A percentile compares a stretch with the other conserved stretches of the same genome.
Evolutionary conservation across 2,797 vertebrate species (phyloP).

Genomic region (Todus mexicanus): DNA sequence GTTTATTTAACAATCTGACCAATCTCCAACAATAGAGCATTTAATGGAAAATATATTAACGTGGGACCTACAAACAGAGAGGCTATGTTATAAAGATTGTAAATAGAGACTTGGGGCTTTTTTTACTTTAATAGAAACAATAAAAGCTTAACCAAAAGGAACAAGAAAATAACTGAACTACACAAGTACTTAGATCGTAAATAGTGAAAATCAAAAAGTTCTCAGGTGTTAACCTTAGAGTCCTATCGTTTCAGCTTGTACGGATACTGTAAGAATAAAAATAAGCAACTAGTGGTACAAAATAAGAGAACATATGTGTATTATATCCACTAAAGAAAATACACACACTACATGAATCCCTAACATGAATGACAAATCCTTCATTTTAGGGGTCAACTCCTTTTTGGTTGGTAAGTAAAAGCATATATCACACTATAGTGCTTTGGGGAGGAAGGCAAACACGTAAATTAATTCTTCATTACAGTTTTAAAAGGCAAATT

Average conservation of each 20-base stretch:
- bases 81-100: neutral
- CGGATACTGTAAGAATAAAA: neutral
- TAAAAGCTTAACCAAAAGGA: neutral
- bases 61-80: neutral
- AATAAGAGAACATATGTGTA: neutral
- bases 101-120: neutral
- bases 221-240: neutral
- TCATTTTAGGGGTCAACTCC: neutral
- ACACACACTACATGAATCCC: neutral
- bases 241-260: neutral
- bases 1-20: neutral
- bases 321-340: neutral
- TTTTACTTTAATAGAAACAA: neutral
- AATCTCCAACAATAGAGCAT: neutral
- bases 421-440: neutral
- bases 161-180: neutral
- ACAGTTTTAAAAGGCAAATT: conserved; percentile 16
- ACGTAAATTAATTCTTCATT: conserved; percentile 6
- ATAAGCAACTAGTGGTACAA: neutral
- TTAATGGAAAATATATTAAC: neutral
- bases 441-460: neutral
- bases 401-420: neutral
- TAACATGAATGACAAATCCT: neutral
- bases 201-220: neutral
- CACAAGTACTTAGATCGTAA: neutral